Evolutionary conservation across 2,888 invertebrate species (phyloP).

Genomic region (Xestia sexstrigata): DNA sequence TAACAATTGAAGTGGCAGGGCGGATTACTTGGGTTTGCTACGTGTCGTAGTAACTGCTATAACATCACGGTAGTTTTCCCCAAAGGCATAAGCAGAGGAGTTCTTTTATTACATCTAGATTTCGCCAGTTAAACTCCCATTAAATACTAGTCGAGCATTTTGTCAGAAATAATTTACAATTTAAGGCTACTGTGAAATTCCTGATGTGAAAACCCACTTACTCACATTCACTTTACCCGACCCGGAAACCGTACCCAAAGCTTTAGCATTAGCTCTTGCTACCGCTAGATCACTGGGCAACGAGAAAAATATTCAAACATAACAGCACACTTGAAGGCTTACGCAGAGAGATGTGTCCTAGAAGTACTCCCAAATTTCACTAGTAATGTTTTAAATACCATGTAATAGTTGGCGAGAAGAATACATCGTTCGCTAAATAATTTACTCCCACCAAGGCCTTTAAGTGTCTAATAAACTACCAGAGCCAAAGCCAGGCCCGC

Average conservation of each 20-base stretch:
- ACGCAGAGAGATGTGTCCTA: not conserved
- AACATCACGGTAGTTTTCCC: no score
- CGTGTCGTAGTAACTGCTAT: no score
- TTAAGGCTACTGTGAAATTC: no score
- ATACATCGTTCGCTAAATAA: not conserved
- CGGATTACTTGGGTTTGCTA: no score
- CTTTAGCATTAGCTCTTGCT: not conserved
- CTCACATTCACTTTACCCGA: not conserved
- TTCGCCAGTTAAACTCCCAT: not conserved
- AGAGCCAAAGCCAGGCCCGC: slow-evolving; percentile 33
- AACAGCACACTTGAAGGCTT: no score
- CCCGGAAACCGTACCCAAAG: not conserved
- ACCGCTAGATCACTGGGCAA: not conserved
- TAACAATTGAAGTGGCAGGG: no score
- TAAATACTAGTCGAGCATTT: not conserved
- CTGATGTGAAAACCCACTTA: not conserved
- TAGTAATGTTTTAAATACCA: not conserved
- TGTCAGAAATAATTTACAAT: no score
- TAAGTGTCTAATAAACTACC: slow-evolving; percentile 45
- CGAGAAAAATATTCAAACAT: not conserved
- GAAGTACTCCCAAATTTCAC: not conserved
- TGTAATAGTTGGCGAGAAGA: not conserved
- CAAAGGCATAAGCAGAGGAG: no score
- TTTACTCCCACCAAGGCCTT: not conserved
- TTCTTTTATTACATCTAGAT: not conserved